Evolutionary conservation across 2,113 vertebrate genomes (phyloP).

Genomic region (Pavo muticus): DNA sequence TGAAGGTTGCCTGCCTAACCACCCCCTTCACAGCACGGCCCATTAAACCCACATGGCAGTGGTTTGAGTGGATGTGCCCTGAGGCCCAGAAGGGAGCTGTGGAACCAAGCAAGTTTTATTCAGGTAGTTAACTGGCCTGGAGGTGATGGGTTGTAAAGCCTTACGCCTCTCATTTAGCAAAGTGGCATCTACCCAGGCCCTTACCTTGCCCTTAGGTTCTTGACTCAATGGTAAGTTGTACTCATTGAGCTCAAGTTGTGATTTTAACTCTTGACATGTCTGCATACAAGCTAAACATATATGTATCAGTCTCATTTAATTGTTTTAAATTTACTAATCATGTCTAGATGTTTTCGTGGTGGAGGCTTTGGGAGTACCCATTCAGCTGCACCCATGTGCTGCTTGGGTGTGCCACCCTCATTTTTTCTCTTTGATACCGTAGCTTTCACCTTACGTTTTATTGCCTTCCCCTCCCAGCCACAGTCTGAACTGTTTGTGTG

Average conservation of each 20-base stretch:
- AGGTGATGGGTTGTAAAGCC: conserved; percentile 13
- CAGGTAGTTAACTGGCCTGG: neutral
- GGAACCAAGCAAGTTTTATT: neutral
- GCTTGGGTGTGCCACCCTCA: neutral
- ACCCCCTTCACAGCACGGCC: neutral
- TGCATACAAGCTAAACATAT: accelerated
- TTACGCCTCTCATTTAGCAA: neutral
- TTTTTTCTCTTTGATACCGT: neutral
- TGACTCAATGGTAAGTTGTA: neutral
- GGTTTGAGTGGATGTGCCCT: neutral
- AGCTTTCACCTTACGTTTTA: neutral
- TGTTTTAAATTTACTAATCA: neutral
- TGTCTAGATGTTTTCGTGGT: neutral
- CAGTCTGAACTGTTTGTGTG: neutral
- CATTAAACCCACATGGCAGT: accelerated
- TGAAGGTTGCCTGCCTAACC: accelerated
- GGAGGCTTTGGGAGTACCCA: neutral
- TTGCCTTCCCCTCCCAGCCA: neutral
- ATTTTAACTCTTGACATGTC: neutral
- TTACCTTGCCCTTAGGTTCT: neutral
- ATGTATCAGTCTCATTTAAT: neutral
- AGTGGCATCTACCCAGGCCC: neutral
- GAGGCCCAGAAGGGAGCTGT: conserved; percentile 1
- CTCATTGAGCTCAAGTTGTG: neutral
- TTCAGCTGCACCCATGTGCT: neutral